Base-by-base conservation (phyloP, 53 echinoderm and acorn worm genomes). In the Zoroaster sp. region DNA sequence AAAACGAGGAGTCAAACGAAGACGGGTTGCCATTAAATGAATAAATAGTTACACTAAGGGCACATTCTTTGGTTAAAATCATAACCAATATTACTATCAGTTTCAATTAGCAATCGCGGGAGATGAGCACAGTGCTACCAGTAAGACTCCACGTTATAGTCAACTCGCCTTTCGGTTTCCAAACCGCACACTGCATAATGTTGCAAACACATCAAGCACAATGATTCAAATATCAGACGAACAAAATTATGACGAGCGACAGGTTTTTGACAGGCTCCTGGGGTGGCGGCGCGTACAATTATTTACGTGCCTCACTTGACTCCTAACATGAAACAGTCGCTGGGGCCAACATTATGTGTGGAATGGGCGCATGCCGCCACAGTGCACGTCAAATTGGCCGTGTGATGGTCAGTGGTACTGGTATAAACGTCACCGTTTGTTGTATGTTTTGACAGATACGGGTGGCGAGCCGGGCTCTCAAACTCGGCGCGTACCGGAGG, bases 381-480 rank as follows among this genome's bases (percentile, higher is more conserved):
- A 33, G 17, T 17, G 55, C 66, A 44, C 68, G 82, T 82, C 81
- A 80, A 80, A 39, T 63, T 66, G 45, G 81, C 31, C 40, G 66
- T 81, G 81, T 81, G 81, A 81, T 66, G 67, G 81, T 42, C 41
- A 12, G 81, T 41, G 68, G 32, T 41, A 23, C 41, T 67, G 28
- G 59, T 59, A 21, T 59, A 25, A 59, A 40, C 66, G 67, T 41
- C 68, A 82, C 66, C 32, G 68, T 67, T 18, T 46, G 46, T 45
- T 83, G 83, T 83, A 83, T 83, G 83, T 83, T 83, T 71, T 83
- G 83, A 83, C 83, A 83, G 83, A 45, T 71, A 71, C 35, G 83
- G 83, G 66, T 71, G 83, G 42, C 37, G n/a, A 49, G 83, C 43
- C 3, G 71, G 41, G 43, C 47, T n/a, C 70, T 44, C 83, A 2